Evolutionary conservation across 2,113 vertebrate genomes (phyloP).

Genomic region (Pangasianodon hypophthalmus): DNA sequence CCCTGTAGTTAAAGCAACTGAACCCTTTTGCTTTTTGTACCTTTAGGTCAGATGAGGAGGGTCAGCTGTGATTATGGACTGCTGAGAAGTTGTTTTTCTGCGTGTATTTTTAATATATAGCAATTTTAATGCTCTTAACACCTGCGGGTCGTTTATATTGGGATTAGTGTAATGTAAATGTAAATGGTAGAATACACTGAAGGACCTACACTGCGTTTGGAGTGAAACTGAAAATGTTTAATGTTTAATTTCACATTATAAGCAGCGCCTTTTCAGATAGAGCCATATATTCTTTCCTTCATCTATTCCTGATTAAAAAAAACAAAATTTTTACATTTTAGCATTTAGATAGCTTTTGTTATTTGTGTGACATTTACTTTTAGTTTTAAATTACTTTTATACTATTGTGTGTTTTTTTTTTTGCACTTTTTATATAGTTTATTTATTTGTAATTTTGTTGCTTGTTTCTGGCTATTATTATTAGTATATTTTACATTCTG

Average conservation of each 20-base stretch:
- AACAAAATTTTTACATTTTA: background rate
- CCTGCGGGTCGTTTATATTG: too few relatives aligned
- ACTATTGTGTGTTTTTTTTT: too few relatives aligned
- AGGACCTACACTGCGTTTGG: background rate
- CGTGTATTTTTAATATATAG: too few relatives aligned
- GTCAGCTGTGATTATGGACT: background rate
- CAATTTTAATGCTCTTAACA: too few relatives aligned
- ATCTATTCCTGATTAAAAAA: background rate
- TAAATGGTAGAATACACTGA: background rate
- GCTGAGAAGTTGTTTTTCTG: background rate
- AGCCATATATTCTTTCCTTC: background rate
- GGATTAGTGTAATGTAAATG: too few relatives aligned
- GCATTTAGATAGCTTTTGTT: too few relatives aligned
- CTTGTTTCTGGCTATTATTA: too few relatives aligned
- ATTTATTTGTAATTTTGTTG: too few relatives aligned
- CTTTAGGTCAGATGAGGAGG: background rate
- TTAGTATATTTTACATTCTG: too few relatives aligned
- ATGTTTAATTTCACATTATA: background rate
- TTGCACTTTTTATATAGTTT: too few relatives aligned
- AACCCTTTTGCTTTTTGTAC: background rate
- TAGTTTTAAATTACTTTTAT: too few relatives aligned
- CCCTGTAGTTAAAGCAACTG: background rate
- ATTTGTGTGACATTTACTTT: too few relatives aligned
- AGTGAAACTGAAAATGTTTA: background rate
- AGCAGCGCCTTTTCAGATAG: background rate